Base-by-base conservation (phyloP, 2,888 invertebrate species). In the Steromphala cineraria region DNA sequence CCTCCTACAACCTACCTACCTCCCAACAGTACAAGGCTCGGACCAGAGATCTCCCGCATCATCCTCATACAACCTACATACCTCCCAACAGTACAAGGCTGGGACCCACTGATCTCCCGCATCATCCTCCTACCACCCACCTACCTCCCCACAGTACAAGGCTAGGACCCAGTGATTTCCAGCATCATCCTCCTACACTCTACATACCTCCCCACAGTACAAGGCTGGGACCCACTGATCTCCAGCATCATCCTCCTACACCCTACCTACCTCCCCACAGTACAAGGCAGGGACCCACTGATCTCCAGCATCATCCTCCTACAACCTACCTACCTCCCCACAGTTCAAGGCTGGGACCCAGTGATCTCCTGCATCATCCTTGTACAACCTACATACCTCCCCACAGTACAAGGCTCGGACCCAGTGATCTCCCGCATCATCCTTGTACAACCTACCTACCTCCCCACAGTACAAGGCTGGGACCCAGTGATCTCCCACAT, bases 71-170 rank as follows among this genome's bases (percentile, higher is more conserved):
- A 92, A 81, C 81, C 19, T 56, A 36, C 86, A 83, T 78, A 93
- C 92, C 90, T 92, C 80, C 74, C 89, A 91, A 74, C 85, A 84
- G 80, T 92, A 92, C 19, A 86, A 82, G n/a, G 91, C 87, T 79
- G 88, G 84, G n/a, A 92, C 88, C 87, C 87, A 92, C 75, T 87
- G 82, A 52, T 87, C 81, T 8, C 83, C 84, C 0, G 81, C 71
- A 13, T 67, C 67, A 81, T 91, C 87, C 78, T 91, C 89, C 81
- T 91, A 92, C 19, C 92, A 81, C 81, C 93, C 93, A 36, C 86
- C 83, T 78, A 93, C 92, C 90, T 92, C 80, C 74, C 89, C 91
- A 74, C 85, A 84, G 80, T 92, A 92, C 19, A 86, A 82, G n/a
- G 91, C 87, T 79, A 88, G 84, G n/a, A 92, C 88, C 87, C 87